Percentiles rank a stretch among this genome's conserved stretches.
Conservation (phyloP, 2,888 invertebrate species). For the Caenorhabditis becei region DNA sequence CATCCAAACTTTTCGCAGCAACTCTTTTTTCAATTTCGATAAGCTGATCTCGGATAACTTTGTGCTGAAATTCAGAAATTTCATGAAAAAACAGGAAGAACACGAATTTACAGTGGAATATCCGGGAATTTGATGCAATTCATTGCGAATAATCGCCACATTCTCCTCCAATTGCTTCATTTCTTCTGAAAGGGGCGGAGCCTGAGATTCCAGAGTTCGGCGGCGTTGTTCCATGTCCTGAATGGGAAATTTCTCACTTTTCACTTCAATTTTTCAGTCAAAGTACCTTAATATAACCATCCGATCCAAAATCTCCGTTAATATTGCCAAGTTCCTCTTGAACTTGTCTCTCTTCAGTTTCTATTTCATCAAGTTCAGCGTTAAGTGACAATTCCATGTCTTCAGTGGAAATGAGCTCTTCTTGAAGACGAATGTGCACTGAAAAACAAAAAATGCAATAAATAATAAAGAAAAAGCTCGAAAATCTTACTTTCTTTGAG, state of each 20-base stretch:
- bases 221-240: constrained; percentile 63
- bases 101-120: constrained; percentile 29
- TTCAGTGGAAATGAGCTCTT: constrained; percentile 73
- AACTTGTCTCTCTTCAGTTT: constrained; percentile 34
- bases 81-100: not conserved
- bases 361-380: constrained; percentile 63
- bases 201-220: constrained; percentile 39
- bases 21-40: constrained; percentile 43
- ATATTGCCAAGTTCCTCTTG: constrained; percentile 43
- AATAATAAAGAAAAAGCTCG: no score
- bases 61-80: constrained; percentile 38
- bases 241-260: not conserved
- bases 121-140: constrained; percentile 57
- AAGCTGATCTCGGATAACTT: constrained; percentile 20
- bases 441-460: no score
- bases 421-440: constrained; percentile 79
- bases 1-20: constrained; percentile 43
- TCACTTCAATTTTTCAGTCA: not conserved
- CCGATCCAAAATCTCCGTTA: constrained; percentile 1
- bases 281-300: not conserved
- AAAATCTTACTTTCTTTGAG: constrained; percentile 39
- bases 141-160: constrained; percentile 31
- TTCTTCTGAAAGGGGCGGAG: constrained; percentile 55
- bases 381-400: constrained; percentile 71
- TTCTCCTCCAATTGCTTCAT: constrained; percentile 48